Conservation (phyloP, 2,888 invertebrate genomes). For the Cinara cedri region DNA sequence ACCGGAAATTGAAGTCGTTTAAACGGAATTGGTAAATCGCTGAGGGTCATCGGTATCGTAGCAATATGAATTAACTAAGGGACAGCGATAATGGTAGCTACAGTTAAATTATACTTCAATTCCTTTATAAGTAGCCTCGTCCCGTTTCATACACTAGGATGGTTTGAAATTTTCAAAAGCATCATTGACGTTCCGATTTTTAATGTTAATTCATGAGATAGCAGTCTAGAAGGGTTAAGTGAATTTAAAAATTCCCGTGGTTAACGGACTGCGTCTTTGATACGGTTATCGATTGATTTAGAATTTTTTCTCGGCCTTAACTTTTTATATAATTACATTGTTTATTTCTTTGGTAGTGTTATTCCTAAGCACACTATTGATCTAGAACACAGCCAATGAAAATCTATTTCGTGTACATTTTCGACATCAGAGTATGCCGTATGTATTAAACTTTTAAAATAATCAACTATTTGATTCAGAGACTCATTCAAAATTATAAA, state of each 20-base stretch:
- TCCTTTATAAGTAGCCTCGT: conserved; percentile 24
- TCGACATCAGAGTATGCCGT: no score
- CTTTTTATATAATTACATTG: conserved; percentile 29
- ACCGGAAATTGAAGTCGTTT: no score
- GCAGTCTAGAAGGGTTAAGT: no score
- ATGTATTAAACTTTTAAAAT: no score
- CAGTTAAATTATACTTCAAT: conserved; percentile 30
- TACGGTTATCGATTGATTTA: not conserved
- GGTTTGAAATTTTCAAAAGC: conserved; percentile 29
- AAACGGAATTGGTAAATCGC: conserved; percentile 28
- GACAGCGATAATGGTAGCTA: conserved; percentile 28
- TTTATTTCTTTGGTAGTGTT: conserved; percentile 13
- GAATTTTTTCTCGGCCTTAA: not conserved
- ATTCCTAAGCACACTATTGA: conserved; percentile 5
- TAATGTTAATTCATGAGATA: no score
- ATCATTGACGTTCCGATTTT: no score
- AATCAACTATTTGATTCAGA: no score
- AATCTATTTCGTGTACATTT: no score
- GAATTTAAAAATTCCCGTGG: no score
- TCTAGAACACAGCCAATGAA: no score
- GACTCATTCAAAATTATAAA: no score
- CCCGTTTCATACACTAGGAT: conserved; percentile 20
- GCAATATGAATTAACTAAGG: no score
- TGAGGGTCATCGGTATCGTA: conserved; percentile 29
- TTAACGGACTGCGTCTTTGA: not conserved